Evolutionary conservation across 2,113 vertebrate genomes (phyloP).

Genomic region (Caretta caretta): DNA sequence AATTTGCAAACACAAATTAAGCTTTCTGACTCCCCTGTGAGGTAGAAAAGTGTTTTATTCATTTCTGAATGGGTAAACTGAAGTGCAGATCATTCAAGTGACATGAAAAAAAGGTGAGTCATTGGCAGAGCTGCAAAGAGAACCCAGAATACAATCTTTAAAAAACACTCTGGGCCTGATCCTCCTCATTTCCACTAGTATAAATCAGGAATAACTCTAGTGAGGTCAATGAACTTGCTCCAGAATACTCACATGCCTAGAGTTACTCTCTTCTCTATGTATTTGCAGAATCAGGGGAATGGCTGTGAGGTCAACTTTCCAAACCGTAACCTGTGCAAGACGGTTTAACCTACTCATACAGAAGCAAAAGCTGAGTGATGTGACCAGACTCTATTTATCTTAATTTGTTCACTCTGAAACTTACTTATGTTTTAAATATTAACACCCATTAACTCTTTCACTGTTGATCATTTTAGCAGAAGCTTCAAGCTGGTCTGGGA

Average conservation of each 20-base stretch:
- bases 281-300: neutral
- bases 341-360: neutral
- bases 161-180: neutral
- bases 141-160: neutral
- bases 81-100: neutral
- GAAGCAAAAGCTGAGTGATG: neutral
- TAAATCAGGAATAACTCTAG: neutral
- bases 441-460: rapidly evolving
- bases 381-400: neutral
- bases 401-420: neutral
- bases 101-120: neutral
- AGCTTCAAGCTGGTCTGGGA: rapidly evolving
- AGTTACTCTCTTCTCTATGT: neutral
- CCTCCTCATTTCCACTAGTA: rapidly evolving
- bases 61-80: neutral
- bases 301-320: neutral
- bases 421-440: neutral
- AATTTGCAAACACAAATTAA: neutral
- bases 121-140: neutral
- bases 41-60: neutral
- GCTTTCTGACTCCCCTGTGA: neutral
- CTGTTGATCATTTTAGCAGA: neutral
- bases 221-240: neutral
- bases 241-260: neutral
- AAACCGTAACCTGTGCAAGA: neutral